Evolutionary conservation across 2,113 vertebrate species (phyloP).

Genomic region (human): DNA sequence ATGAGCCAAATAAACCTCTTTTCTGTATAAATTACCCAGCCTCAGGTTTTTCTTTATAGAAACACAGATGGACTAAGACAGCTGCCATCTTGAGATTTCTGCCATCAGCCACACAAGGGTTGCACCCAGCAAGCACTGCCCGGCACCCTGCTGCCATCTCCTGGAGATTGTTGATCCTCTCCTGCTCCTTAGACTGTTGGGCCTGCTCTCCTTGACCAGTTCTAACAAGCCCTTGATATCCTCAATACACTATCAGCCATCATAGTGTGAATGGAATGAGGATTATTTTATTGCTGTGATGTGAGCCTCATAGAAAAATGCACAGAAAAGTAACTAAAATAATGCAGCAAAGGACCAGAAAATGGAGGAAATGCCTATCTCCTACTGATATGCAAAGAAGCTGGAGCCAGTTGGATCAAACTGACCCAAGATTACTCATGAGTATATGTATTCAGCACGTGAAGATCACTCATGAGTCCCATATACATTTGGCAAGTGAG

Average conservation of each 20-base stretch:
- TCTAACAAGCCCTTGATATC: background rate
- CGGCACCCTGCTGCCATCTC: background rate
- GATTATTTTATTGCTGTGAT: background rate
- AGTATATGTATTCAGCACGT: background rate
- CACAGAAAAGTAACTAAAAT: background rate
- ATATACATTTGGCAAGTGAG: too few relatives aligned
- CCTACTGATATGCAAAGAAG: background rate
- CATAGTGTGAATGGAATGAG: background rate
- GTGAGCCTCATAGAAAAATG: background rate
- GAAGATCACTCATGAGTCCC: background rate
- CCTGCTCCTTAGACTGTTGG: background rate
- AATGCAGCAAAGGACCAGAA: background rate
- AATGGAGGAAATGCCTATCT: background rate
- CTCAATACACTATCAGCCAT: background rate
- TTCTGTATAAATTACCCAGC: background rate
- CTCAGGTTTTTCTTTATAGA: background rate
- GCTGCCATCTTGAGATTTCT: background rate
- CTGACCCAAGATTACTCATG: background rate
- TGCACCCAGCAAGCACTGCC: background rate
- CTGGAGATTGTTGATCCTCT: background rate
- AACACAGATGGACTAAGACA: background rate
- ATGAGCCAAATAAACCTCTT: background rate
- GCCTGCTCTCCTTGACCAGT: background rate
- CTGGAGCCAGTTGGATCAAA: background rate
- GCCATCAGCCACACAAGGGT: rapidly evolving